Evolutionary conservation across 2,888 invertebrate species (phyloP).

Genomic region (Lasioglossum figueresi): DNA sequence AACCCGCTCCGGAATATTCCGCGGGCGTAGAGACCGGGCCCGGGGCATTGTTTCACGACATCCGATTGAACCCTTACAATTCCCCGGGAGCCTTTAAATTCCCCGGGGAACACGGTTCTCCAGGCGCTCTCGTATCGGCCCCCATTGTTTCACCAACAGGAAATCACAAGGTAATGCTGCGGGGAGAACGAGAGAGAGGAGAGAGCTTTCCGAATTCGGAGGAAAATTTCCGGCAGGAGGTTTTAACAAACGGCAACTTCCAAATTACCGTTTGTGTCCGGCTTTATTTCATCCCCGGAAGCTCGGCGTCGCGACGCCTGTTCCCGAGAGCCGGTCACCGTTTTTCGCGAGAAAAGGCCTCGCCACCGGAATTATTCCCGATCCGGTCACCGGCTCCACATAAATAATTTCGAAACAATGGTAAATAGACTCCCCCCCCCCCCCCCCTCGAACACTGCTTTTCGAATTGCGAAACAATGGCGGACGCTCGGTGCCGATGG

Average conservation of each 20-base stretch:
- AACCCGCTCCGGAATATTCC: conserved; percentile 6
- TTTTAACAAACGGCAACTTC: conserved; percentile 35
- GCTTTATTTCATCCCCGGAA: neutral
- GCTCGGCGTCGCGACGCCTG: conserved; percentile 1
- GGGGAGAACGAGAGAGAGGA: neutral
- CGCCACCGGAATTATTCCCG: conserved; percentile 2
- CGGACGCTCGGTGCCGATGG: neutral
- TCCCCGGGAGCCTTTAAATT: conserved; percentile 39
- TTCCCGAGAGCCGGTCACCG: neutral
- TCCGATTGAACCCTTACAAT: conserved; percentile 55
- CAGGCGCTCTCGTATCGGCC: conserved; percentile 24
- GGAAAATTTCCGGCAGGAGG: conserved; percentile 22
- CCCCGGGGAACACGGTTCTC: conserved; percentile 1
- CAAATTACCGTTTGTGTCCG: conserved; percentile 20
- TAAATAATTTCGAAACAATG: conserved; percentile 7
- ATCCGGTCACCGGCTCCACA: neutral
- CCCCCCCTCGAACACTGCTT: neutral
- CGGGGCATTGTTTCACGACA: conserved; percentile 37
- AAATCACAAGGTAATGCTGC: conserved; percentile 49
- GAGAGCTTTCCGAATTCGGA: conserved; percentile 18
- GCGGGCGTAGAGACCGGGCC: neutral
- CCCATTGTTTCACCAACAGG: conserved; percentile 43
- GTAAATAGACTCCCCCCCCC: neutral
- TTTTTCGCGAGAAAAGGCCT: conserved; percentile 1
- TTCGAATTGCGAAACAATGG: neutral